Conservation (phyloP, 2,888 invertebrate species). For the Acronicta leporina region DNA sequence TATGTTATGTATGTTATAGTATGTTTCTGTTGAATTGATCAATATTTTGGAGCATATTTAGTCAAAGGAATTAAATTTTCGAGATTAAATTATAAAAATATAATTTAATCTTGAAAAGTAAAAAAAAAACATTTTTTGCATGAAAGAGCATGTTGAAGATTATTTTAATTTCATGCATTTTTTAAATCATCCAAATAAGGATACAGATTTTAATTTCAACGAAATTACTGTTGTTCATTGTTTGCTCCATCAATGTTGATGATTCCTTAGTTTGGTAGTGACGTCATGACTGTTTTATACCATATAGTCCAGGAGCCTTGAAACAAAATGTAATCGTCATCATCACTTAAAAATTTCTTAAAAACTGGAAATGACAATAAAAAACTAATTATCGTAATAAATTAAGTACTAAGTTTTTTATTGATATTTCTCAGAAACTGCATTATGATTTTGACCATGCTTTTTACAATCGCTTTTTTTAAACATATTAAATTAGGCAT, state of each 20-base stretch:
- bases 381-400: neutral
- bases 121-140: constrained; percentile 25
- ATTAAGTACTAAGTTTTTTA: neutral
- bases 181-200: neutral
- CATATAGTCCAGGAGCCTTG: constrained; percentile 42
- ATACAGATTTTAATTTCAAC: neutral
- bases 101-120: no score
- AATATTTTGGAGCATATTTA: constrained; percentile 45
- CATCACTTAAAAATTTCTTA: constrained; percentile 20
- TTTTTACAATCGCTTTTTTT: constrained; percentile 64
- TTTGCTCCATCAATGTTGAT: constrained; percentile 48
- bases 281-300: constrained; percentile 18
- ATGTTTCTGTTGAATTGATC: constrained; percentile 38
- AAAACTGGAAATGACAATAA: constrained; percentile 38
- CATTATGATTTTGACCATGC: constrained; percentile 60
- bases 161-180: constrained; percentile 29
- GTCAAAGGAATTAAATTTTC: neutral
- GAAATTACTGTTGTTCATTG: neutral
- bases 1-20: no score
- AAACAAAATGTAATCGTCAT: constrained; percentile 24
- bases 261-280: constrained; percentile 34
- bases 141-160: constrained; percentile 36
- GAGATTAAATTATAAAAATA: neutral
- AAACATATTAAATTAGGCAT: constrained; percentile 66
- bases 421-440: constrained; percentile 37